Evolutionary conservation across 2,888 invertebrate genomes (phyloP).

Genomic region (Pachycephus smyrnensis): DNA sequence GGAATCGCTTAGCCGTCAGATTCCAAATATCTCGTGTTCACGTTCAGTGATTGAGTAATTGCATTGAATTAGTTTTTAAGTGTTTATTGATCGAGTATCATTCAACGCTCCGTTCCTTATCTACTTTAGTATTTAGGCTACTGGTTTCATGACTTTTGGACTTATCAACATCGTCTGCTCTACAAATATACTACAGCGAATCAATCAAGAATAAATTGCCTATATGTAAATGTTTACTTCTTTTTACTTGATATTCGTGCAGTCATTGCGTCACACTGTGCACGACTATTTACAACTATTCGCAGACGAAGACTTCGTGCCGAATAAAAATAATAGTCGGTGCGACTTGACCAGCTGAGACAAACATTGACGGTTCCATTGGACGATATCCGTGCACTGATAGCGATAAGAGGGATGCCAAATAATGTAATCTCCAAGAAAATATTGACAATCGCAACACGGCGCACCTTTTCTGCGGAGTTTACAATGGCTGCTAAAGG

Average conservation of each 20-base stretch:
- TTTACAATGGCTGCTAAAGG: not conserved
- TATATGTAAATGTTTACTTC: not conserved
- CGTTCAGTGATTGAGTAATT: not conserved
- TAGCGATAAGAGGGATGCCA: not conserved
- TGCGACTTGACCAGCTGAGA: not conserved
- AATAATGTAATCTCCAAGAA: not conserved
- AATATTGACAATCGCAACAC: not conserved
- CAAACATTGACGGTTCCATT: not conserved
- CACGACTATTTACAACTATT: not conserved
- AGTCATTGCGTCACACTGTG: not conserved
- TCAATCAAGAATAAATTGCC: not conserved
- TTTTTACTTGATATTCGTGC: not conserved
- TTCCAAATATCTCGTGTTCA: not conserved
- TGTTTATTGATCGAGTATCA: not conserved
- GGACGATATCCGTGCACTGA: not conserved
- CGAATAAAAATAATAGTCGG: not conserved
- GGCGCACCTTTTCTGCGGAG: not conserved
- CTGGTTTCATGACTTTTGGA: not conserved
- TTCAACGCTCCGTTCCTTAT: not conserved
- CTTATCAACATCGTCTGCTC: not conserved
- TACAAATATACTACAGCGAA: not conserved
- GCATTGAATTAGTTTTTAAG: not conserved
- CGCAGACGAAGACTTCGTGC: not conserved
- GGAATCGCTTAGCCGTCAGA: not conserved
- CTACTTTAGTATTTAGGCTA: not conserved